phyloP scores from a whole-genome alignment of 1,140 invertebrate genomes.

The Pararge aegeria region DNA sequence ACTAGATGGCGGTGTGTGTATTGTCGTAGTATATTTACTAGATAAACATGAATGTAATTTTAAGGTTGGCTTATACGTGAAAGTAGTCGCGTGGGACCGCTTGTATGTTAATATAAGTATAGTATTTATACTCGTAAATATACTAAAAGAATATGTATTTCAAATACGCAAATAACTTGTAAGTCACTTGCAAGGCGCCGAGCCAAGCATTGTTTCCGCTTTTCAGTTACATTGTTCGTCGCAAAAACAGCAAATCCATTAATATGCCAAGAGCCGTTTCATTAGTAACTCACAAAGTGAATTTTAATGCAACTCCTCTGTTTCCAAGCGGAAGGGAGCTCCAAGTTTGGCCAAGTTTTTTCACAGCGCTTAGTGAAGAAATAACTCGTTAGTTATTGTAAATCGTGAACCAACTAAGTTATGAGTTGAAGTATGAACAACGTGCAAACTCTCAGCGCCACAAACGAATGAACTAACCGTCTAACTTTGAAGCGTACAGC shows the following conservation, averaged over 20 bases:
- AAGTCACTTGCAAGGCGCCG: constrained; percentile 6
- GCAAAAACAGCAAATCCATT: constrained; percentile 40
- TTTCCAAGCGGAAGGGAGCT: constrained; percentile 26
- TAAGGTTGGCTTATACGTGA: no score
- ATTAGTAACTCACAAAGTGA: constrained; percentile 50
- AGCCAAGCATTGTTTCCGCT: constrained; percentile 17
- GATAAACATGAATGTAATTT: no score
- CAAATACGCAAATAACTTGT: neutral
- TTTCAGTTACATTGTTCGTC: constrained; percentile 27
- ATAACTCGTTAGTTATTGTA: constrained; percentile 24
- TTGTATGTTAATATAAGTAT: no score
- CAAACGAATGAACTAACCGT: no score
- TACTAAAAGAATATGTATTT: no score
- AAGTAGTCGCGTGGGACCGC: no score
- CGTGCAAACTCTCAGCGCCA: no score
- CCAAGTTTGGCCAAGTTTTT: constrained; percentile 34
- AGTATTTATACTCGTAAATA: no score
- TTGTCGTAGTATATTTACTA: no score
- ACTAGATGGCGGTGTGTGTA: no score
- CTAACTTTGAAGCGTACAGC: no score
- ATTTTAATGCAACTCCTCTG: constrained; percentile 52
- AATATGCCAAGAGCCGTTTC: constrained; percentile 44
- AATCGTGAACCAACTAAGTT: neutral
- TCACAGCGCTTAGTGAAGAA: constrained; percentile 10
- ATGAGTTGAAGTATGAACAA: no score